Base-by-base conservation (phyloP, 2,797 vertebrate species). In the Varecia variegata region DNA sequence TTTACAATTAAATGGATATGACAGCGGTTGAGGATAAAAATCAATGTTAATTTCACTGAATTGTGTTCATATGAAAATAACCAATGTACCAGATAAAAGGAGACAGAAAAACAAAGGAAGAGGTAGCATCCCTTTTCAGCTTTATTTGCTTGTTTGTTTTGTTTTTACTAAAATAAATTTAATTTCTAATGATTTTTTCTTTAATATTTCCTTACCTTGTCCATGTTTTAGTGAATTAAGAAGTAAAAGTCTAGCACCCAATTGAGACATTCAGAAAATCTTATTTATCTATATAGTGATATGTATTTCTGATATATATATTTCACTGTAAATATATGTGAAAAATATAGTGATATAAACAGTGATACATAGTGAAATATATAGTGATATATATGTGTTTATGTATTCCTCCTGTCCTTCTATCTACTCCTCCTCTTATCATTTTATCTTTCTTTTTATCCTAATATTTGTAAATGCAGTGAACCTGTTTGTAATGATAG, bases 31-130 rank as follows among this genome's bases (percentile, higher is more conserved):
- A 90, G 21, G 20, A 79, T 70, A 94, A 96, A 96, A 88, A 85
- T 90, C 71, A 90, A 67, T 82, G 68, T 92, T 90, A 88, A 60
- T 90, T 94, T 88, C 71, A 79, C 27, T 79, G 15, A 92, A 50
- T 77, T 92, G 32, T 82, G 52, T 65, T 82, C 50, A 30, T 90
- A 81, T 85, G n/a, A 92, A 96, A 90, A 77, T 84, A 62, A 45
- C 11, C 30, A 68, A 92, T 79, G 5, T 81, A 84, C 7, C 21
- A 74, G 13, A 10, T 89, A 54, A 23, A 85, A 47, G 56, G 21
- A 82, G 43, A 81, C 3, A 62, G 40, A 50, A 73, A 90, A 80
- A 56, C 15, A 74, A 73, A 43, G 32, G 15, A 50, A 95, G 10
- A 58, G 38, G 5, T 65, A 58, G 84, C 17, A 3, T 60, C 11